Conservation (phyloP, 2,113 vertebrate genomes). For the Thalassoma bifasciatum region DNA sequence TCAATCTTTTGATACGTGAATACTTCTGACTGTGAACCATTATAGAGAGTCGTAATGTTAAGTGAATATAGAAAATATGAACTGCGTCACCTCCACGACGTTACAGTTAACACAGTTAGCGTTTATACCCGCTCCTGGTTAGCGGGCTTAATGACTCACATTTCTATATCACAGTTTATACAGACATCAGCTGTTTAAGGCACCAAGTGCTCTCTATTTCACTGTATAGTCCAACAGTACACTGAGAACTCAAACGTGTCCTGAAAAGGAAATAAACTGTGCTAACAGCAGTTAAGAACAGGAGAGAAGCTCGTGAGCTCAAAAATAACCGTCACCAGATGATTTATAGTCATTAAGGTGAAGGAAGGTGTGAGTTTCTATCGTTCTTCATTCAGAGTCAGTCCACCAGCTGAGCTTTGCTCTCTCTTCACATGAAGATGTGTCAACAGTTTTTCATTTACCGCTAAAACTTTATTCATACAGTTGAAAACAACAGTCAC, state of each 20-base stretch:
- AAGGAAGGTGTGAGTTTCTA: too few relatives aligned
- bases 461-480: background rate
- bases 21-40: background rate
- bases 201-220: background rate
- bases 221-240: too few relatives aligned
- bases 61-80: too few relatives aligned
- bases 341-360: too few relatives aligned
- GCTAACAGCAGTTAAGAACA: too few relatives aligned
- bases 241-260: too few relatives aligned
- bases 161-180: background rate
- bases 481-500: background rate
- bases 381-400: too few relatives aligned
- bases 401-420: background rate
- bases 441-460: background rate
- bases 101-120: background rate
- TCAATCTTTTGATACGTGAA: background rate
- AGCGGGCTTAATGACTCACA: background rate
- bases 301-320: too few relatives aligned
- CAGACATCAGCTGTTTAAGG: background rate
- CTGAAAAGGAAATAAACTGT: too few relatives aligned
- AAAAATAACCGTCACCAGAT: too few relatives aligned
- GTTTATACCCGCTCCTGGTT: background rate
- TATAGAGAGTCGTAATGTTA: too few relatives aligned
- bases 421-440: background rate
- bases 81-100: accelerated